These are phyloP conservation scores for Trilocha varians DNA, from an alignment of 2,888 invertebrate genomes.

Conservation along the genomic window DNA sequence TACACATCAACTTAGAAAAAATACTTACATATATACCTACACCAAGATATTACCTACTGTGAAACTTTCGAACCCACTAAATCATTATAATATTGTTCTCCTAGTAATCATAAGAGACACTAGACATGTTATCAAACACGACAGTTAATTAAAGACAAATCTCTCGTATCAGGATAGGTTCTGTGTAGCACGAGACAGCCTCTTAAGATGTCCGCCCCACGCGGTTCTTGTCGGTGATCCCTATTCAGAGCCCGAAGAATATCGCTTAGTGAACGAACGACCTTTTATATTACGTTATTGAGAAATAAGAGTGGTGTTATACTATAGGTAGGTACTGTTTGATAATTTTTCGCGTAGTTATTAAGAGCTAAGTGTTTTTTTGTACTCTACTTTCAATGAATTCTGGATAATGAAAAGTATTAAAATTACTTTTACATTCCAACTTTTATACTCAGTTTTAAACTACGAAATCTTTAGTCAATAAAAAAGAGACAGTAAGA, in stretches of 20 bases:
- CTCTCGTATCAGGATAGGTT: constrained; percentile 12
- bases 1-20: too few relatives aligned
- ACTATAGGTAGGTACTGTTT: not conserved
- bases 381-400: too few relatives aligned
- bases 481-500: too few relatives aligned
- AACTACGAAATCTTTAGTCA: too few relatives aligned
- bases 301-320: not conserved
- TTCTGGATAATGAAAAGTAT: too few relatives aligned
- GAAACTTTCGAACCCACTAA: too few relatives aligned
- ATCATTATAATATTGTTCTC: too few relatives aligned
- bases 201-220: constrained; percentile 27
- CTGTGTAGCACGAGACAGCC: constrained; percentile 15
- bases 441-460: too few relatives aligned
- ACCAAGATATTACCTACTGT: too few relatives aligned
- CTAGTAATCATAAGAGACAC: not conserved
- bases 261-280: not conserved
- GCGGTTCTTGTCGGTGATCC: constrained; percentile 13
- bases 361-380: not conserved
- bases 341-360: not conserved
- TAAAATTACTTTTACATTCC: too few relatives aligned
- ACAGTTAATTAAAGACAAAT: constrained; percentile 21
- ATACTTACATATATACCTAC: too few relatives aligned
- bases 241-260: not conserved
- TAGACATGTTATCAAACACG: not conserved
- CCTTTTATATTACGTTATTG: not conserved